Conservation (phyloP, 2,888 invertebrate genomes). For the Melieria crassipennis region DNA sequence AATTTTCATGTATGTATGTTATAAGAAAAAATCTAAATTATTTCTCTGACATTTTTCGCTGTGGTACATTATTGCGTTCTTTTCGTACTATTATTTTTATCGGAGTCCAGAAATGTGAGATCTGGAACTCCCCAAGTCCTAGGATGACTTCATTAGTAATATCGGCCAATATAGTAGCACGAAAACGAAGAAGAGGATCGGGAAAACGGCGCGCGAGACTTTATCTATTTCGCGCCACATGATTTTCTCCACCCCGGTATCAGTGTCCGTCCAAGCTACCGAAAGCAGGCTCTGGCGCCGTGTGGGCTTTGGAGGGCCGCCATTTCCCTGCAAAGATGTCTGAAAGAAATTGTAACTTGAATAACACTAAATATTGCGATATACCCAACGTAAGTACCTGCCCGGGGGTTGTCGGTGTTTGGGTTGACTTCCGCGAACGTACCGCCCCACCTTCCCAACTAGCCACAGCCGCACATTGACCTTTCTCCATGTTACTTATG, state of each 20-base stretch:
- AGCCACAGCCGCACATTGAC: slow-evolving; percentile 73
- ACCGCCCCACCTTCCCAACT: slow-evolving; percentile 75
- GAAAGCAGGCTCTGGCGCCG: slow-evolving; percentile 66
- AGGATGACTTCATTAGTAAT: slow-evolving; percentile 73
- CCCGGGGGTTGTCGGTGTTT: slow-evolving; percentile 66
- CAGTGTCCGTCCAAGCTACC: slow-evolving; percentile 74
- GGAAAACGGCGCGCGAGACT: slow-evolving; percentile 79
- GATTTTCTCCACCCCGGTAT: slow-evolving; percentile 77
- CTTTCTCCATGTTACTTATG: slow-evolving; percentile 73
- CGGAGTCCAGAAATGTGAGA: slow-evolving; percentile 63
- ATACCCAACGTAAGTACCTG: slow-evolving; percentile 53
- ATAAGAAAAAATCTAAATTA: too few species aligned
- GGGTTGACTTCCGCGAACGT: slow-evolving; percentile 70
- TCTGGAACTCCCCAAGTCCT: slow-evolving; percentile 65
- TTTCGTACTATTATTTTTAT: slow-evolving; percentile 43
- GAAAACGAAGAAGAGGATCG: slow-evolving; percentile 80
- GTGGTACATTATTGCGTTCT: too few species aligned
- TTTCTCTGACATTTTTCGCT: too few species aligned
- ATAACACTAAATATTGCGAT: slow-evolving; percentile 26
- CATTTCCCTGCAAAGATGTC: slow-evolving; percentile 66
- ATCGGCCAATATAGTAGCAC: slow-evolving; percentile 83
- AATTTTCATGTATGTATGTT: too few species aligned
- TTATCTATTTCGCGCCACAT: slow-evolving; percentile 83
- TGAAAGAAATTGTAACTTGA: slow-evolving; percentile 40
- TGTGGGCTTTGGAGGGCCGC: slow-evolving; percentile 64